A percentile compares a stretch with the other conserved stretches of the same genome.
Conservation (phyloP, 2,113 vertebrate genomes). For the Pogona vitticeps region DNA sequence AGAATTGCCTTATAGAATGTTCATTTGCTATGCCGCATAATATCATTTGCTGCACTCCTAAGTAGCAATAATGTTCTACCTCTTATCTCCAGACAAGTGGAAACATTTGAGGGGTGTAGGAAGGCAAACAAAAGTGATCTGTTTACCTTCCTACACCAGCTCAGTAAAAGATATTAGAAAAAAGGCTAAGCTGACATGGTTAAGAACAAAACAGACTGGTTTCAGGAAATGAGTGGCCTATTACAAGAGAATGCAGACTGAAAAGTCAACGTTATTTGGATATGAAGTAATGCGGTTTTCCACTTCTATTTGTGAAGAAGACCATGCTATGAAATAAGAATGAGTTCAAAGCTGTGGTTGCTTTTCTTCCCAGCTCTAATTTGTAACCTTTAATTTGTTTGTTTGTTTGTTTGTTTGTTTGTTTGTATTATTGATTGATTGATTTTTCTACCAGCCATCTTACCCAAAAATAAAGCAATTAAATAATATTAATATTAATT, state of each 20-base stretch:
- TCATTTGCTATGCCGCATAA: too few relatives aligned
- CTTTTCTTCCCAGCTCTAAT: not conserved
- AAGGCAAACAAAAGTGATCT: not conserved
- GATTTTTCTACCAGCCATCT: too few relatives aligned
- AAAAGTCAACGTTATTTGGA: not conserved
- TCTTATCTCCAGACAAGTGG: not conserved
- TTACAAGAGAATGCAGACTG: slow-evolving; percentile 19
- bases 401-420: too few relatives aligned
- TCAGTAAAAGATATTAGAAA: slow-evolving; percentile 45
- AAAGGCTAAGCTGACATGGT: slow-evolving; percentile 42
- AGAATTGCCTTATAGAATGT: too few relatives aligned
- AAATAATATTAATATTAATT: too few relatives aligned
- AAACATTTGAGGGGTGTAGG: not conserved
- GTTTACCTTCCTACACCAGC: not conserved
- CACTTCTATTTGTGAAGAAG: slow-evolving; percentile 35
- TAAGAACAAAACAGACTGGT: slow-evolving; percentile 38
- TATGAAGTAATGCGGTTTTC: slow-evolving; percentile 18
- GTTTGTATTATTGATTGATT: too few relatives aligned
- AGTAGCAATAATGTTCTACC: slow-evolving; percentile 23
- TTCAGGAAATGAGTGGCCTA: slow-evolving; percentile 47
- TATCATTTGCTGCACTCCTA: too few relatives aligned
- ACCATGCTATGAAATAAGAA: not conserved
- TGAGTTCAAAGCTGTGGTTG: not conserved
- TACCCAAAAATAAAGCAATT: too few relatives aligned
- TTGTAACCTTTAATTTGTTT: not conserved